These are phyloP conservation scores for Drosophila fungiperda DNA, from an alignment of 2,888 invertebrate genomes.

Conservation along the genomic window DNA sequence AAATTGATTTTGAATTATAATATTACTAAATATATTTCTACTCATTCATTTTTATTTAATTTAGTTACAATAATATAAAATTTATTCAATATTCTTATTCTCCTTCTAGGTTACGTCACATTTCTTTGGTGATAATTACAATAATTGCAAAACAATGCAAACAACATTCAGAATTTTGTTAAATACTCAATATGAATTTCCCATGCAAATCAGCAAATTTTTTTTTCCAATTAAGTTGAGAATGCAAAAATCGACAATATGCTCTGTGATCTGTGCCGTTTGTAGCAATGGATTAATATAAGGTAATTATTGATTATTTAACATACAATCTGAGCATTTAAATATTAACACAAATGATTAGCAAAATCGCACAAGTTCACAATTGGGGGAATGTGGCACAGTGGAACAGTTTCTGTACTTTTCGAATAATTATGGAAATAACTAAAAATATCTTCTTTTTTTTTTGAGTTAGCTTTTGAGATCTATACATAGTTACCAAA, in stretches of 20 bases:
- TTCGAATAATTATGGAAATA: neutral
- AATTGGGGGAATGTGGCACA: constrained; percentile 5
- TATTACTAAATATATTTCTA: neutral
- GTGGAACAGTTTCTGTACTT: neutral
- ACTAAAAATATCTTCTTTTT: neutral
- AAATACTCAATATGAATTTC: constrained; percentile 54
- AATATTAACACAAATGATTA: constrained; percentile 56
- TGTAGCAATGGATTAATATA: constrained; percentile 15
- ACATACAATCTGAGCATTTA: constrained; percentile 18
- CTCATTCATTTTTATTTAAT: no score
- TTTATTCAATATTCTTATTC: neutral
- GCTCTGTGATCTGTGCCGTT: constrained; percentile 47
- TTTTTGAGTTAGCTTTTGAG: neutral
- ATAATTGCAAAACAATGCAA: constrained; percentile 15
- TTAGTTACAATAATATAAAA: neutral
- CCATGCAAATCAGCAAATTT: constrained; percentile 56
- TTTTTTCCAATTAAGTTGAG: constrained; percentile 49
- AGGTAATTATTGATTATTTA: constrained; percentile 35
- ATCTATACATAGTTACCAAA: no score
- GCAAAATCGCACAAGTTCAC: constrained; percentile 17
- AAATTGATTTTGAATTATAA: neutral
- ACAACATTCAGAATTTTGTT: constrained; percentile 7
- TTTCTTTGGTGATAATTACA: constrained; percentile 48
- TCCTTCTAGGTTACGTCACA: neutral
- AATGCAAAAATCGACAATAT: constrained; percentile 43